Conservation (phyloP, 2,113 vertebrate species). For the human (Homo sapiens) region DNA sequence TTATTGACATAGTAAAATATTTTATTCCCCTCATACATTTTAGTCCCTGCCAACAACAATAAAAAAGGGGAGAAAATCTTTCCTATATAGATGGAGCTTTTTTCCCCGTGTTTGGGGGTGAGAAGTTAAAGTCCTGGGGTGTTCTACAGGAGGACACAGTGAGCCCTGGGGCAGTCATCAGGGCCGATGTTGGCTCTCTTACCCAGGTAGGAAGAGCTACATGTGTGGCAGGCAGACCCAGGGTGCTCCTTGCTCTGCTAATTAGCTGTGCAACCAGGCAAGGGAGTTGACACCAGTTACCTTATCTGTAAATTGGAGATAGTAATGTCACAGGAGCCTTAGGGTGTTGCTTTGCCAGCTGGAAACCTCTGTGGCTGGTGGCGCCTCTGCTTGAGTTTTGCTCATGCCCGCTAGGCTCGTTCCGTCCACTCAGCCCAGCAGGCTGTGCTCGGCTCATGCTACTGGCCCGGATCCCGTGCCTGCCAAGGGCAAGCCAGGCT, state of each 20-base stretch:
- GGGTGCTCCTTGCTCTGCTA: neutral
- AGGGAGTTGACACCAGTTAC: neutral
- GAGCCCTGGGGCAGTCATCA: neutral
- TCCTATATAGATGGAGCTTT: neutral
- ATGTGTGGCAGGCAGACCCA: neutral
- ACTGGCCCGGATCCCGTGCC: too few species aligned
- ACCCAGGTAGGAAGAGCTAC: neutral
- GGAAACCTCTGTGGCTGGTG: too few species aligned
- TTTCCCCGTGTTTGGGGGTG: neutral
- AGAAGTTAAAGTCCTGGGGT: neutral
- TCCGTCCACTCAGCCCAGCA: too few species aligned
- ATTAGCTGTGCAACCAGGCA: neutral
- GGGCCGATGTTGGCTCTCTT: neutral
- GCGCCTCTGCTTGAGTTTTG: too few species aligned
- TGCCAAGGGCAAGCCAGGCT: too few species aligned
- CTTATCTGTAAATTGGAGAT: neutral
- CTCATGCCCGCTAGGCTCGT: too few species aligned
- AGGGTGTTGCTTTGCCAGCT: too few species aligned
- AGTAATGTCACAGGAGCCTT: neutral
- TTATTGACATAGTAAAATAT: constrained; percentile 63
- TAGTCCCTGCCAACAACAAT: constrained; percentile 12
- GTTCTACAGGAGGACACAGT: neutral
- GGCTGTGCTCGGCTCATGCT: too few species aligned
- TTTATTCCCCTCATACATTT: constrained; percentile 24
- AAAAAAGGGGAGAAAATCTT: neutral